A percentile compares a stretch with the other conserved stretches of the same genome.
These are phyloP conservation scores for Chiroxiphia lanceolata DNA, from an alignment of 2,797 vertebrate species.

Conservation along the genomic window DNA sequence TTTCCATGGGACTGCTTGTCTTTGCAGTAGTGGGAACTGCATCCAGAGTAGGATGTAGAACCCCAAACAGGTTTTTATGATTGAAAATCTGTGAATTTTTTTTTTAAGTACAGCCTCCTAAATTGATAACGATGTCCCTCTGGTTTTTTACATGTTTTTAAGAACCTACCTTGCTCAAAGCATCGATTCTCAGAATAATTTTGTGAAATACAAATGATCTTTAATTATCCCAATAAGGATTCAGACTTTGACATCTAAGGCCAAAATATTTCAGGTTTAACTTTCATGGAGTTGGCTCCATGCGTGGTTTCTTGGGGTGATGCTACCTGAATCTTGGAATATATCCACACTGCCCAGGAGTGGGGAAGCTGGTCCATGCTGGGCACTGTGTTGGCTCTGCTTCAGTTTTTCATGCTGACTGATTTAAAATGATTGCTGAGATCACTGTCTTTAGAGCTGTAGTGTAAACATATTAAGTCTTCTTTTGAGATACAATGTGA, in stretches of 20 bases:
- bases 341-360: background rate
- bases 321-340: background rate
- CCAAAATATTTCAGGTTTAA: background rate
- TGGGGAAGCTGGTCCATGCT: background rate
- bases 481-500: background rate
- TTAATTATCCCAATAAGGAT: background rate
- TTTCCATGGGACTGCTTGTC: background rate
- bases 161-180: background rate
- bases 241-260: background rate
- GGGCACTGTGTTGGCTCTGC: background rate
- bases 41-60: background rate
- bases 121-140: fast-evolving
- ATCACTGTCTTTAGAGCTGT: background rate
- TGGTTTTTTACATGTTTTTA: background rate
- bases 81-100: background rate
- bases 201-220: background rate
- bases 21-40: background rate
- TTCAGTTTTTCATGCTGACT: background rate
- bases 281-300: background rate
- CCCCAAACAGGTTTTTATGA: background rate
- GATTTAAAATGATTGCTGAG: background rate
- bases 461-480: background rate
- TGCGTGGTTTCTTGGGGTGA: background rate
- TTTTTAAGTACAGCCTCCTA: background rate
- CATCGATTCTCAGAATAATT: background rate